A percentile compares a stretch with the other conserved stretches of the same genome.
Evolutionary conservation across 2,888 invertebrate genomes (phyloP).

Genomic region (Melolontha melolontha): DNA sequence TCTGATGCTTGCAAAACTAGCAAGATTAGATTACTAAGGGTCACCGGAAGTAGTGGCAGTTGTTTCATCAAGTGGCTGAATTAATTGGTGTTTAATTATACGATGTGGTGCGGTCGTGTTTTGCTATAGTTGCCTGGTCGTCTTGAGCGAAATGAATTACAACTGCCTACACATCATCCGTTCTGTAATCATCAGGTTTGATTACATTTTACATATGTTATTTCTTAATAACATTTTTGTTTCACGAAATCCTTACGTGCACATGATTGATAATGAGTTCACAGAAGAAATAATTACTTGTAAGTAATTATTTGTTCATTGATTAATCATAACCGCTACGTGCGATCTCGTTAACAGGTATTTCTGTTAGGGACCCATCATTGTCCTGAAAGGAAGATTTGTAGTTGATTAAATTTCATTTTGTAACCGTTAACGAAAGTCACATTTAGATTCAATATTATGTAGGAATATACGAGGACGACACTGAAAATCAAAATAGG

Average conservation of each 20-base stretch:
- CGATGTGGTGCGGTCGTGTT: slow-evolving; percentile 48
- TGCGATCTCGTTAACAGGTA: not conserved
- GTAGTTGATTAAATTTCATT: no score
- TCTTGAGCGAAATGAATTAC: no score
- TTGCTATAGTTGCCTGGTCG: slow-evolving; percentile 33
- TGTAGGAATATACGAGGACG: no score
- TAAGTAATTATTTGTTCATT: slow-evolving; percentile 4
- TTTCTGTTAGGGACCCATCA: no score
- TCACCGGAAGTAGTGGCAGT: slow-evolving; percentile 49
- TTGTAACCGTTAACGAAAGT: no score
- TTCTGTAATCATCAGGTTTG: slow-evolving; percentile 3
- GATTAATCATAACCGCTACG: not conserved
- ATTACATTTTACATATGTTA: slow-evolving; percentile 1
- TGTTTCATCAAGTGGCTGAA: slow-evolving; percentile 46
- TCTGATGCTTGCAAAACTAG: no score
- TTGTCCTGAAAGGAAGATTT: no score
- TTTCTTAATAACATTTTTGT: not conserved
- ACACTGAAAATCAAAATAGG: no score
- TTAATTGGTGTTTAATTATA: slow-evolving; percentile 52
- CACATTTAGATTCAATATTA: no score
- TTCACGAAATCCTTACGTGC: not conserved
- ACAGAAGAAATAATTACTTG: not conserved
- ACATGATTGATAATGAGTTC: not conserved
- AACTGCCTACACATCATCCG: no score
- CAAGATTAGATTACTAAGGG: slow-evolving; percentile 14